These are phyloP conservation scores for Schizopygopsis malacanthus DNA, from an alignment of 2,797 vertebrate species.

Conservation along the genomic window DNA sequence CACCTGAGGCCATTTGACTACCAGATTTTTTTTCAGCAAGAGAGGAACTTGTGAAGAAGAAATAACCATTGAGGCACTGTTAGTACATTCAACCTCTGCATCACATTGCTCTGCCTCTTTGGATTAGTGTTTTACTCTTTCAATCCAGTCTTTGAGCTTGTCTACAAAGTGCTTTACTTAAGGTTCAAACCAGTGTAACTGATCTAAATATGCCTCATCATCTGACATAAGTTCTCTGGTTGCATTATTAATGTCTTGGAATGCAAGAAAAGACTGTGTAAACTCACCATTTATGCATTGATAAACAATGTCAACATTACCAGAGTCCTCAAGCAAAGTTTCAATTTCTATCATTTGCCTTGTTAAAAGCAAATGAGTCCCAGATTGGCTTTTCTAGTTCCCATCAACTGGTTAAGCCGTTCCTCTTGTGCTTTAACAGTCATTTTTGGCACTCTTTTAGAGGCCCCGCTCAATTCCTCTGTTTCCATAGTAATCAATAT, in stretches of 20 bases:
- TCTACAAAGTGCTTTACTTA: not conserved
- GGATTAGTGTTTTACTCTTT: not conserved
- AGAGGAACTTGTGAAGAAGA: not conserved
- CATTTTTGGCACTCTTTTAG: no score
- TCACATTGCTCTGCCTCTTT: conserved; percentile 10
- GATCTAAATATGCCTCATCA: not conserved
- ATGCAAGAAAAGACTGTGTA: not conserved
- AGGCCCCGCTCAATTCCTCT: no score
- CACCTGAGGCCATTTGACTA: not conserved
- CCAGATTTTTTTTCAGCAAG: not conserved
- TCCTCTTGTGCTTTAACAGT: no score
- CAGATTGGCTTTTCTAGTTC: no score
- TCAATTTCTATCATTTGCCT: no score
- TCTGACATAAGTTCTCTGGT: conserved; percentile 1
- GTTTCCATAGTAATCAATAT: no score
- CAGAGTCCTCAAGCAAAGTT: no score
- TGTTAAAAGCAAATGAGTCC: no score
- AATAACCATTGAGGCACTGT: conserved; percentile 22
- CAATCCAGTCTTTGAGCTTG: not conserved
- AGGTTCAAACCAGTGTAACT: not conserved
- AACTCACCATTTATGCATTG: no score
- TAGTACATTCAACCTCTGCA: not conserved
- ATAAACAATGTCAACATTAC: no score
- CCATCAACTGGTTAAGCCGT: no score
- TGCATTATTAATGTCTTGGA: not conserved